phyloP scores from a whole-genome alignment of 2,113 vertebrate genomes.

The Thomomys bottae region DNA sequence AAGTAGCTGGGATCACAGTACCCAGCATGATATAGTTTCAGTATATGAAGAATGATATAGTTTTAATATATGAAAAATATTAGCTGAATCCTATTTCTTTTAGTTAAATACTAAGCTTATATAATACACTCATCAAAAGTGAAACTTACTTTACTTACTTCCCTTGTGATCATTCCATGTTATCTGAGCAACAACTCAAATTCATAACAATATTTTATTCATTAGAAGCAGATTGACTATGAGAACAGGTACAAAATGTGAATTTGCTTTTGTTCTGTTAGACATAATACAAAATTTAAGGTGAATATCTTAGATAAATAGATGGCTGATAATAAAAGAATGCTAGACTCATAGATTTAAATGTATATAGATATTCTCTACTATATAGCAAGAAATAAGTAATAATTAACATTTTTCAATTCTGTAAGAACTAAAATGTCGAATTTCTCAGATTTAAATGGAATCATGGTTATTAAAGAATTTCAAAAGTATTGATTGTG shows the following conservation, averaged over 20 bases:
- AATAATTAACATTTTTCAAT: constrained; percentile 1
- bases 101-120: constrained; percentile 37
- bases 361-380: not conserved
- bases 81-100: not conserved
- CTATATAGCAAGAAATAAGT: not conserved
- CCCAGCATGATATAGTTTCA: constrained; percentile 5
- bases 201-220: constrained; percentile 5
- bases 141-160: not conserved
- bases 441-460: constrained; percentile 26
- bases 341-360: not conserved
- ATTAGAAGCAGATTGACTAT: constrained; percentile 5
- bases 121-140: constrained; percentile 1
- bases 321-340: not conserved
- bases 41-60: not conserved
- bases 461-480: not conserved
- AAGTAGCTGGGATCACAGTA: too few relatives aligned
- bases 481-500: not conserved
- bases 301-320: not conserved
- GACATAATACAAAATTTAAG: not conserved
- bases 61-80: constrained; percentile 13
- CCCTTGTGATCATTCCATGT: not conserved
- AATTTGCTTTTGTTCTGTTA: not conserved
- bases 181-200: not conserved
- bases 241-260: constrained; percentile 11
- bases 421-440: constrained; percentile 17